Percentiles rank a stretch among this genome's conserved stretches.
These are phyloP conservation scores for Vollenhovia emeryi DNA, from an alignment of 1,140 invertebrate species.

Conservation along the genomic window DNA sequence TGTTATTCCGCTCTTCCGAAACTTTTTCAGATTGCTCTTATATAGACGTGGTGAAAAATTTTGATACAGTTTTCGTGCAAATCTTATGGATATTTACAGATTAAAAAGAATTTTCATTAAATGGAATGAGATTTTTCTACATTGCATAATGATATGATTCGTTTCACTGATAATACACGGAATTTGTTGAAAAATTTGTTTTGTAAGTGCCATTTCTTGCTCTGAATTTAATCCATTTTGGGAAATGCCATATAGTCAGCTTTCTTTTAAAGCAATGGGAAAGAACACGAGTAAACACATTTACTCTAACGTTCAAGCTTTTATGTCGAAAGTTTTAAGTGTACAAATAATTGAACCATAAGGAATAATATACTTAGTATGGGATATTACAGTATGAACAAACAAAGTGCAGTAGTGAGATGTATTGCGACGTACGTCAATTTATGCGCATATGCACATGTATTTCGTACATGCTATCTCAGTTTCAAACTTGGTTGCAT, in stretches of 20 bases:
- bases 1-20: not conserved
- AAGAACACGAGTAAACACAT: not conserved
- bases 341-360: not conserved
- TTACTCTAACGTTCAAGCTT: not conserved
- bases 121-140: not conserved
- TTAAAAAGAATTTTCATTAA: conserved; percentile 29
- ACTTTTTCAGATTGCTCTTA: conserved; percentile 3
- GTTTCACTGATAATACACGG: not conserved
- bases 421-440: not conserved
- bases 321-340: conserved; percentile 24
- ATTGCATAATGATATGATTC: not conserved
- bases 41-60: conserved; percentile 9
- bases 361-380: not conserved
- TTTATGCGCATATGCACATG: not conserved
- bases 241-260: not conserved
- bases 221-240: not conserved
- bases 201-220: not conserved
- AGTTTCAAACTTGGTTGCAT: not conserved
- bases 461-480: not conserved
- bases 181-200: not conserved
- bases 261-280: not conserved
- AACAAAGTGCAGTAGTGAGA: not conserved
- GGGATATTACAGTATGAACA: not conserved
- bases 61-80: conserved; percentile 10
- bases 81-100: conserved; percentile 15